Evolutionary conservation across 2,888 invertebrate genomes (phyloP).

Genomic region (Apoda limacodes): DNA sequence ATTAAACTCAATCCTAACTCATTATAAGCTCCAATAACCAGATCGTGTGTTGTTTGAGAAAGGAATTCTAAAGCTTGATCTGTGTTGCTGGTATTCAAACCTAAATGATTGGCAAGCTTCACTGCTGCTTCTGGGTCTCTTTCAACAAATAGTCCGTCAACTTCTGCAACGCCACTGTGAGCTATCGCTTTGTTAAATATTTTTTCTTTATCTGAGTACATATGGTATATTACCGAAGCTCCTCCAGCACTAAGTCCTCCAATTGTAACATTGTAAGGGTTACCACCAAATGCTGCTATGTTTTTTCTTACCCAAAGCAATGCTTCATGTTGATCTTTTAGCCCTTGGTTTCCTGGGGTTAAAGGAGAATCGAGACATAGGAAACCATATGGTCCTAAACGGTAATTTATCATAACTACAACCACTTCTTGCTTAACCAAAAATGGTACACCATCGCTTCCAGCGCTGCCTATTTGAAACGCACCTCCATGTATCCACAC

Average conservation of each 20-base stretch:
- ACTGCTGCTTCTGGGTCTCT: constrained; percentile 39
- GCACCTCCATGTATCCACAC: constrained; percentile 57
- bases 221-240: constrained; percentile 42
- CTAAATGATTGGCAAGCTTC: constrained; percentile 43
- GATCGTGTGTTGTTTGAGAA: constrained; percentile 28
- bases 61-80: constrained; percentile 44
- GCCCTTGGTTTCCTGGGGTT: constrained; percentile 53
- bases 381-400: constrained; percentile 57
- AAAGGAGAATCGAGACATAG: constrained; percentile 48
- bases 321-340: constrained; percentile 52
- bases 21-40: constrained; percentile 40
- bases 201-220: constrained; percentile 48
- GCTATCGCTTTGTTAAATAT: constrained; percentile 49
- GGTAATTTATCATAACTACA: constrained; percentile 55
- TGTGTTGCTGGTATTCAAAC: constrained; percentile 37
- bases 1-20: constrained; percentile 36
- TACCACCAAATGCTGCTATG: constrained; percentile 53
- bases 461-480: constrained; percentile 37
- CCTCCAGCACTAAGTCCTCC: constrained; percentile 53
- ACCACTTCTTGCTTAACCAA: constrained; percentile 46
- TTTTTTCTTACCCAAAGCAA: constrained; percentile 49
- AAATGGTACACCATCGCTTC: constrained; percentile 34
- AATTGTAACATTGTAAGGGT: constrained; percentile 52
- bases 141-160: constrained; percentile 42
- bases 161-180: constrained; percentile 52